Percentiles rank a stretch among this genome's conserved stretches.
phyloP scores from a whole-genome alignment of 2,888 invertebrate species.

The Cylloceria caligata region DNA sequence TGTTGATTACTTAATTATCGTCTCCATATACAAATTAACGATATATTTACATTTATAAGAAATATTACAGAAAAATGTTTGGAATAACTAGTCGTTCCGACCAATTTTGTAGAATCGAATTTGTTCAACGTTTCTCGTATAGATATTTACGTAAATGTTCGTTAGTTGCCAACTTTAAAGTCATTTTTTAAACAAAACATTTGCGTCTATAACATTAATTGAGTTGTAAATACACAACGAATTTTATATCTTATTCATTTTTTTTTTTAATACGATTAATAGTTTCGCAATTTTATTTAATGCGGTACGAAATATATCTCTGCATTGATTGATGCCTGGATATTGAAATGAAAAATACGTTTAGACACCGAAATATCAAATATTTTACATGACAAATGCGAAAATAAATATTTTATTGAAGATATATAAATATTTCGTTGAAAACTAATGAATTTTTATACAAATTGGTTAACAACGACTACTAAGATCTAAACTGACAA shows the following conservation, averaged over 20 bases:
- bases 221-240: not conserved
- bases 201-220: not conserved
- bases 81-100: constrained; percentile 31
- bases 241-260: not conserved
- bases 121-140: not conserved
- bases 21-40: not conserved
- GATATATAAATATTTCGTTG: not conserved
- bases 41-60: constrained; percentile 5
- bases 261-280: not conserved
- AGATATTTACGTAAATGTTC: not conserved
- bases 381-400: not conserved
- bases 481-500: too few relatives aligned
- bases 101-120: not conserved
- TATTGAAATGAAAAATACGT: not conserved
- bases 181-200: constrained; percentile 1
- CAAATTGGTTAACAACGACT: not conserved
- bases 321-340: not conserved
- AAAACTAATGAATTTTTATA: not conserved
- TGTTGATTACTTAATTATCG: not conserved
- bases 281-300: not conserved
- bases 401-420: not conserved
- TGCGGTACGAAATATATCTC: not conserved
- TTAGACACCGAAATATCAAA: not conserved
- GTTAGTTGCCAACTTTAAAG: constrained; percentile 1
- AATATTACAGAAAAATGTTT: constrained; percentile 24